Percentiles rank a stretch among this genome's conserved stretches.
These are phyloP conservation scores for Dendrolimus kikuchii DNA, from an alignment of 1,140 invertebrate species.

Conservation along the genomic window DNA sequence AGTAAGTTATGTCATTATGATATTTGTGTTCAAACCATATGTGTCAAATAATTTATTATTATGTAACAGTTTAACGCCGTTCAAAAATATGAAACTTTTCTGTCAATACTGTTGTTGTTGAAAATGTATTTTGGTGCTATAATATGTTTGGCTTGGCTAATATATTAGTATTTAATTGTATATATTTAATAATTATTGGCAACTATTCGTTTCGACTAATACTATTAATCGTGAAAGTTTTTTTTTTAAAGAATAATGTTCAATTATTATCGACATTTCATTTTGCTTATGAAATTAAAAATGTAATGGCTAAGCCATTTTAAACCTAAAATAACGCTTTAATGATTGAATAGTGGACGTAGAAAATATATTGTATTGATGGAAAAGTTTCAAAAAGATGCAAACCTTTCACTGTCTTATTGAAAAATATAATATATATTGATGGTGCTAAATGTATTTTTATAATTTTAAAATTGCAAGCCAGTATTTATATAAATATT, in stretches of 20 bases:
- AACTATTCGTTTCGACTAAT: constrained; percentile 35
- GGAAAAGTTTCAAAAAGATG: constrained; percentile 55
- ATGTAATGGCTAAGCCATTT: constrained; percentile 45
- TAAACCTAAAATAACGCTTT: constrained; percentile 46
- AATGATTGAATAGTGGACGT: constrained; percentile 46
- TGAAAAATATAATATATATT: constrained; percentile 16
- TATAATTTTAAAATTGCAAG: constrained; percentile 1
- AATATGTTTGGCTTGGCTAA: constrained; percentile 68
- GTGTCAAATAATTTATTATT: no score
- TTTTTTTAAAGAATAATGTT: constrained; percentile 5
- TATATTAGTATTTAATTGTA: constrained; percentile 59
- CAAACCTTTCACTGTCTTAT: constrained; percentile 49
- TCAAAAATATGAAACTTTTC: constrained; percentile 56
- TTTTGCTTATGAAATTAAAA: neutral
- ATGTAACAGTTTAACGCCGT: no score
- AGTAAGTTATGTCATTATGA: no score
- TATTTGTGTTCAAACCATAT: no score
- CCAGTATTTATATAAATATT: no score
- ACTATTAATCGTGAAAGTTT: constrained; percentile 1
- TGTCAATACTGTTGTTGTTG: constrained; percentile 45
- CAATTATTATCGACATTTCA: neutral
- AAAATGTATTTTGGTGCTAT: constrained; percentile 64
- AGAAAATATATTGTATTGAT: constrained; percentile 48
- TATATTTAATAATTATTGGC: constrained; percentile 61
- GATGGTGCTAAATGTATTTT: constrained; percentile 20